phyloP scores from a whole-genome alignment of 2,888 invertebrate genomes.

The Euzetes globulus region DNA sequence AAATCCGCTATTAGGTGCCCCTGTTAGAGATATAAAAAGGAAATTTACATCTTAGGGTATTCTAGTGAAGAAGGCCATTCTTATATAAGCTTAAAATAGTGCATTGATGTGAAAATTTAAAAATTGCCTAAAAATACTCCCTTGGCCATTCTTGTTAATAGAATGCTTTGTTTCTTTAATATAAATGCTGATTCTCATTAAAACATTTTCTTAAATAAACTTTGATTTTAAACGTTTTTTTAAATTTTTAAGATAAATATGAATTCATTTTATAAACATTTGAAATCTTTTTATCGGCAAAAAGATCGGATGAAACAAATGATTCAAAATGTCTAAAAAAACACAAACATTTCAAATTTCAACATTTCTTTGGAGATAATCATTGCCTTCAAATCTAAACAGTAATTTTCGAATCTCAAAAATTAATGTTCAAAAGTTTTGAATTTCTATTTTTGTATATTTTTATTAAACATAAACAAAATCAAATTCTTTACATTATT shows the following conservation, averaged over 20 bases:
- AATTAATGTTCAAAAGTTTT: neutral
- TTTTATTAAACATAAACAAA: neutral
- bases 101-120: too few species aligned
- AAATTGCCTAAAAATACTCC: too few species aligned
- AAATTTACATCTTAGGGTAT: too few species aligned
- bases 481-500: neutral
- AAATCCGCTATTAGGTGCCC: too few species aligned
- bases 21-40: too few species aligned
- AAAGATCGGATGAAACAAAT: neutral
- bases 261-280: neutral
- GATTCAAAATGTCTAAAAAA: neutral
- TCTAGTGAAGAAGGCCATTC: too few species aligned
- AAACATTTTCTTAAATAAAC: too few species aligned
- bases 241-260: neutral
- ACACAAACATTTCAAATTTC: neutral
- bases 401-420: neutral
- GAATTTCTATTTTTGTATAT: neutral
- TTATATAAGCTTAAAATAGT: too few species aligned
- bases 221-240: neutral
- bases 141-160: too few species aligned
- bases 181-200: too few species aligned
- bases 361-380: neutral
- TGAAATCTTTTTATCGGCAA: neutral
- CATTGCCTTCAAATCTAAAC: neutral
- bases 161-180: too few species aligned